phyloP scores from a whole-genome alignment of 2,888 invertebrate genomes.

The Ichneumoninae sp. region DNA sequence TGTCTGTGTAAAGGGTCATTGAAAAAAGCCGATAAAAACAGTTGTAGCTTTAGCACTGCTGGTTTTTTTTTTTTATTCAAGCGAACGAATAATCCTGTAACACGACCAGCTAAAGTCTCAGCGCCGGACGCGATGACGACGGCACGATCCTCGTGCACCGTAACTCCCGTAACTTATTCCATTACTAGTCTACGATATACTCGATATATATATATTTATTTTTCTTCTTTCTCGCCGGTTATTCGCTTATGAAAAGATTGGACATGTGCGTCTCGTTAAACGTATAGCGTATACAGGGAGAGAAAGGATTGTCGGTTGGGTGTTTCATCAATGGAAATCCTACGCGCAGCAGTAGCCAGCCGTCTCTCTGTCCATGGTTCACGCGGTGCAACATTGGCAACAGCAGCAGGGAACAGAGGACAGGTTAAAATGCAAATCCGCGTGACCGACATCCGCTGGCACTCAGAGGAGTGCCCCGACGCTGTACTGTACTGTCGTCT shows the following conservation, averaged over 20 bases:
- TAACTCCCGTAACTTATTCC: constrained; percentile 1
- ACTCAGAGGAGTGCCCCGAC: constrained; percentile 71
- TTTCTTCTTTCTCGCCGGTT: constrained; percentile 7
- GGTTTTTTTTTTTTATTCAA: background rate
- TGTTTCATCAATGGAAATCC: constrained; percentile 59
- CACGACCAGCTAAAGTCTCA: background rate
- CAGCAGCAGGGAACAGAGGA: constrained; percentile 58
- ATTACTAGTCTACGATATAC: background rate
- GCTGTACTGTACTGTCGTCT: constrained; percentile 66
- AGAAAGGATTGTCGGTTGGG: constrained; percentile 48
- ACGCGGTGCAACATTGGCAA: constrained; percentile 29
- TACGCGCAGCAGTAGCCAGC: constrained; percentile 14
- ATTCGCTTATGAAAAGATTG: constrained; percentile 9
- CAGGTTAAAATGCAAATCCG: constrained; percentile 80
- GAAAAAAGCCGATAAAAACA: constrained; percentile 13
- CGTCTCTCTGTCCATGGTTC: constrained; percentile 17
- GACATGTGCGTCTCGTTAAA: constrained; percentile 52
- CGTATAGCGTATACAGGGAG: constrained; percentile 25
- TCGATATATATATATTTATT: background rate
- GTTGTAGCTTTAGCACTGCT: background rate
- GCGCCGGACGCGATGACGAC: background rate
- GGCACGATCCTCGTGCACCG: constrained; percentile 8
- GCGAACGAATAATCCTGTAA: constrained; percentile 8
- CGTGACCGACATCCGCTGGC: constrained; percentile 78
- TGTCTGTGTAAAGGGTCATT: constrained; percentile 34